These are phyloP conservation scores for Isaurus tuberculatus DNA, from an alignment of 92 coral and sea anemone species.

Conservation along the genomic window DNA sequence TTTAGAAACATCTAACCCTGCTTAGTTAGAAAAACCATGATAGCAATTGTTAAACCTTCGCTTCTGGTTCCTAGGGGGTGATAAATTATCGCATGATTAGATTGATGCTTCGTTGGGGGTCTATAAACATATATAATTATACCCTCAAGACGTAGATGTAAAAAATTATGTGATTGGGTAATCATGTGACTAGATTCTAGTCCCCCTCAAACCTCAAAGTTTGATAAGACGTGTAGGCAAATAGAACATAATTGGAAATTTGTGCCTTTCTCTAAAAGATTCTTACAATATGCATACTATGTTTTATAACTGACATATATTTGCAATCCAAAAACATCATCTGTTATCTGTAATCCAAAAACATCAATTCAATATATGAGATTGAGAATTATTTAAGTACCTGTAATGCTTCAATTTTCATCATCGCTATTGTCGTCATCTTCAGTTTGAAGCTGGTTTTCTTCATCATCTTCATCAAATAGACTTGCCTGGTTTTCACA, in stretches of 20 bases:
- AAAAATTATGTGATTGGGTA: background rate
- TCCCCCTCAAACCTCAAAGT: conserved; percentile 5
- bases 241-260: background rate
- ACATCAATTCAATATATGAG: conserved; percentile 1
- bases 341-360: background rate
- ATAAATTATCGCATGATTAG: background rate
- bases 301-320: background rate
- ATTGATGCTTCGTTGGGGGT: background rate
- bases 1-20: background rate
- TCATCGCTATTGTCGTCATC: conserved; percentile 4
- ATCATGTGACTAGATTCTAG: conserved; percentile 1
- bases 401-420: conserved; percentile 2
- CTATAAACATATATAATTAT: background rate
- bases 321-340: background rate
- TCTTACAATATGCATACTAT: background rate
- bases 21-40: too few relatives aligned
- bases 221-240: conserved; percentile 3
- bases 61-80: background rate
- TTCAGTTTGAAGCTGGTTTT: conserved; percentile 3
- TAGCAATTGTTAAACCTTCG: background rate
- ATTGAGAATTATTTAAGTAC: conserved; percentile 1
- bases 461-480: background rate
- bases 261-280: background rate
- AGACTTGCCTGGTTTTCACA: conserved; percentile 4
- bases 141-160: background rate